Percentiles rank a stretch among this genome's conserved stretches.
These are phyloP conservation scores for Cinclus mexicanus DNA, from an alignment of 2,113 vertebrate genomes.

Conservation along the genomic window DNA sequence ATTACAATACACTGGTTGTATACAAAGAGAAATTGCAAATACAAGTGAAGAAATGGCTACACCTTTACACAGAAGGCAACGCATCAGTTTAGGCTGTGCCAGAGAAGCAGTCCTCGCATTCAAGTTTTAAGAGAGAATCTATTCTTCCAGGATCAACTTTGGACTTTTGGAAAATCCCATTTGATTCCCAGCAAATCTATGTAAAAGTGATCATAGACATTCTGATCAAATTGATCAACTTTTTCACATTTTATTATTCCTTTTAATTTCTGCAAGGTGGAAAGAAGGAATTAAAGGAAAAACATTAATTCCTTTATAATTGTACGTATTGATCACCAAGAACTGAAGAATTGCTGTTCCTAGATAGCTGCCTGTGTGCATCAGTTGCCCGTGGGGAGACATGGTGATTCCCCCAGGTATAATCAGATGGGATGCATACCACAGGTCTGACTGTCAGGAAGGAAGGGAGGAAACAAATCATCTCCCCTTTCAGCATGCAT, in stretches of 20 bases:
- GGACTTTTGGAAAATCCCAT: background rate
- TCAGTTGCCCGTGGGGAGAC: background rate
- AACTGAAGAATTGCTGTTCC: background rate
- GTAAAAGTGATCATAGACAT: background rate
- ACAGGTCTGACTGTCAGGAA: background rate
- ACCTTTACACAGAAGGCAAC: background rate
- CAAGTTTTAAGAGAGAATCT: background rate
- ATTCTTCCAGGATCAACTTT: background rate
- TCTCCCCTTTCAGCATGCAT: background rate
- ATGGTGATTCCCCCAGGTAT: rapidly evolving
- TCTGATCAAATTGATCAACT: background rate
- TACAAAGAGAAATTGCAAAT: background rate
- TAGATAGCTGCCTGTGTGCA: background rate
- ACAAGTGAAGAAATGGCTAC: background rate
- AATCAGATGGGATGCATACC: background rate
- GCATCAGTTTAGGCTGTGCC: background rate
- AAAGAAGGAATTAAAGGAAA: background rate
- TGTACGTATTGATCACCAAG: background rate
- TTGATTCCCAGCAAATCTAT: background rate
- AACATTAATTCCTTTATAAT: background rate
- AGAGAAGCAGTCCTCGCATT: background rate
- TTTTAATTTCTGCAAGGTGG: background rate
- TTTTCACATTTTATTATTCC: background rate
- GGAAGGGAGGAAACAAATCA: background rate
- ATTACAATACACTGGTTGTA: background rate